Evolutionary conservation across 2,888 invertebrate species (phyloP).

Genomic region (Eutolmus rufibarbis): DNA sequence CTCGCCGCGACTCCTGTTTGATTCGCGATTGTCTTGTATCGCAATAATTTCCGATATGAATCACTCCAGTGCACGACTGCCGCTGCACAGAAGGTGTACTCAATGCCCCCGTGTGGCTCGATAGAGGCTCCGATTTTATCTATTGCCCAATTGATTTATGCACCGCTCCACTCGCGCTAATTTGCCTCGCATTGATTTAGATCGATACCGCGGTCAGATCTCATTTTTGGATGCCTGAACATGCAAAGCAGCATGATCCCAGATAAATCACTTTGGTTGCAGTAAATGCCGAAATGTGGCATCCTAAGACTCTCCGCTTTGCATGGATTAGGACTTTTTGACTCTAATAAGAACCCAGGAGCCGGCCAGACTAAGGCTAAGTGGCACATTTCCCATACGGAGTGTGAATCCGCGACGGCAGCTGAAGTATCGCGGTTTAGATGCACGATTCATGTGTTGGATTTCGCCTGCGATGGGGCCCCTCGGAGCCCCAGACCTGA

Average conservation of each 20-base stretch:
- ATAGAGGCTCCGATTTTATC: neutral
- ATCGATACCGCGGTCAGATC: neutral
- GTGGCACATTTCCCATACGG: neutral
- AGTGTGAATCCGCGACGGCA: neutral
- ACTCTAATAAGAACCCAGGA: neutral
- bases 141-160: neutral
- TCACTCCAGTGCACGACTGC: slow-evolving; percentile 20
- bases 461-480: neutral
- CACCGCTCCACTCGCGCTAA: neutral
- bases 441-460: neutral
- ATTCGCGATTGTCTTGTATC: slow-evolving; percentile 24
- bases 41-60: slow-evolving; percentile 37
- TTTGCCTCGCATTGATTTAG: neutral
- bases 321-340: neutral
- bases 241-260: neutral
- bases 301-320: neutral
- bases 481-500: neutral
- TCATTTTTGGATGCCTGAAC: neutral
- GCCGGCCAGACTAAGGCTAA: neutral
- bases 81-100: neutral
- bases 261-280: neutral
- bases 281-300: neutral
- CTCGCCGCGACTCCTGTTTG: slow-evolving; percentile 31
- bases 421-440: neutral
- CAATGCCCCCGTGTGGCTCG: neutral